phyloP scores from a whole-genome alignment of 2,888 invertebrate species.

The Eilema depressum region DNA sequence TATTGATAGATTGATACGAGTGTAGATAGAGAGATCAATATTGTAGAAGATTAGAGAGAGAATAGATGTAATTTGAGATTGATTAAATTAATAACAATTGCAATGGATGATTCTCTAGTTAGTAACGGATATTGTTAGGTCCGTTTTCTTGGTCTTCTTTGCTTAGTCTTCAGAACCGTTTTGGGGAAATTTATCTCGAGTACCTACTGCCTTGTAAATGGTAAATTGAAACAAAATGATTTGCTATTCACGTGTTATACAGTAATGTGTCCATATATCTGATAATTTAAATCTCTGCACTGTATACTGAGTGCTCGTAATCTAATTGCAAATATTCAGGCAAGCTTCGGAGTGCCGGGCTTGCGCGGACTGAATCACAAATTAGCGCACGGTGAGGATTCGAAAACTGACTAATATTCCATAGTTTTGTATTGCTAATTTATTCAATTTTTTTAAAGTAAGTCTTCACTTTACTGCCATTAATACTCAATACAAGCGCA shows the following conservation, averaged over 20 bases:
- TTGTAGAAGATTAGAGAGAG: too few species aligned
- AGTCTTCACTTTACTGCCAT: not conserved
- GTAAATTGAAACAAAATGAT: not conserved
- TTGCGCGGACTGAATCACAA: constrained; percentile 59
- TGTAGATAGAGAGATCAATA: too few species aligned
- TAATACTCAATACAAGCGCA: constrained; percentile 12
- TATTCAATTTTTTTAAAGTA: not conserved
- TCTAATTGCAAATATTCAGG: constrained; percentile 72
- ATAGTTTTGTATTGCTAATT: not conserved
- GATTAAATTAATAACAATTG: too few species aligned
- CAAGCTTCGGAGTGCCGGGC: constrained; percentile 44
- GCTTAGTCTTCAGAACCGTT: not conserved
- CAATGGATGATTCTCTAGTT: too few species aligned
- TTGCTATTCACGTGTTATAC: not conserved
- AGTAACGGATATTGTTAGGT: too few species aligned
- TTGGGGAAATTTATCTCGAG: not conserved
- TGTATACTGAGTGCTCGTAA: constrained; percentile 58
- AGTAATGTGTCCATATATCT: constrained; percentile 42
- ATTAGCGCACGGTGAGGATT: constrained; percentile 44
- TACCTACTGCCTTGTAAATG: not conserved
- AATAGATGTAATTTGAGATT: too few species aligned
- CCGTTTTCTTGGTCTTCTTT: too few species aligned
- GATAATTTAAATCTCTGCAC: constrained; percentile 60
- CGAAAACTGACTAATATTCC: constrained; percentile 9
- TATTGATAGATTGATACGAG: too few species aligned